These are phyloP conservation scores for Hyphantria cunea DNA, from an alignment of 1,140 invertebrate genomes.

Conservation along the genomic window DNA sequence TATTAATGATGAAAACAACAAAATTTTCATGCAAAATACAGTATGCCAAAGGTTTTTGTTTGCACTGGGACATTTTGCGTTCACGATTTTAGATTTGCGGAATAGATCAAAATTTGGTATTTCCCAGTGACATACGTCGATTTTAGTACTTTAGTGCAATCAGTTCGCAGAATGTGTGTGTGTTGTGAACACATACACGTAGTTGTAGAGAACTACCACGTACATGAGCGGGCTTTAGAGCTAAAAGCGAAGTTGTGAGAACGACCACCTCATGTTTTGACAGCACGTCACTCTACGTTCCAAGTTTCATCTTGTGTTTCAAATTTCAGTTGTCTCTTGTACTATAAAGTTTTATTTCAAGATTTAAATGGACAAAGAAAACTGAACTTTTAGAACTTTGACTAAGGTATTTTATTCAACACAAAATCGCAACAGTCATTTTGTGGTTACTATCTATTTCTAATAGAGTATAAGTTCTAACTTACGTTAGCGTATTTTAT, in stretches of 20 bases:
- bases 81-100: background rate
- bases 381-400: too few species aligned
- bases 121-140: slow-evolving; percentile 1
- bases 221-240: slow-evolving; percentile 11
- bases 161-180: background rate
- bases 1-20: too few species aligned
- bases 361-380: slow-evolving; percentile 4
- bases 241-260: slow-evolving; percentile 26
- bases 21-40: too few species aligned
- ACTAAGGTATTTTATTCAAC: too few species aligned
- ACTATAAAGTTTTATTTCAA: slow-evolving; percentile 8
- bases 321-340: slow-evolving; percentile 29
- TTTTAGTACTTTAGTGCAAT: slow-evolving; percentile 8
- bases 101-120: background rate
- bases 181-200: background rate
- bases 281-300: slow-evolving; percentile 28
- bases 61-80: background rate
- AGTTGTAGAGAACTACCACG: background rate
- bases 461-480: too few species aligned
- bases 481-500: too few species aligned
- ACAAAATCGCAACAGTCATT: too few species aligned
- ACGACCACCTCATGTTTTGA: slow-evolving; percentile 30
- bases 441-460: too few species aligned
- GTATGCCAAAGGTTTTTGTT: background rate
- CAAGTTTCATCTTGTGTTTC: slow-evolving; percentile 23